A percentile compares a stretch with the other conserved stretches of the same genome.
Conservation (phyloP, 2,888 invertebrate genomes). For the Schizaphis graminum region DNA sequence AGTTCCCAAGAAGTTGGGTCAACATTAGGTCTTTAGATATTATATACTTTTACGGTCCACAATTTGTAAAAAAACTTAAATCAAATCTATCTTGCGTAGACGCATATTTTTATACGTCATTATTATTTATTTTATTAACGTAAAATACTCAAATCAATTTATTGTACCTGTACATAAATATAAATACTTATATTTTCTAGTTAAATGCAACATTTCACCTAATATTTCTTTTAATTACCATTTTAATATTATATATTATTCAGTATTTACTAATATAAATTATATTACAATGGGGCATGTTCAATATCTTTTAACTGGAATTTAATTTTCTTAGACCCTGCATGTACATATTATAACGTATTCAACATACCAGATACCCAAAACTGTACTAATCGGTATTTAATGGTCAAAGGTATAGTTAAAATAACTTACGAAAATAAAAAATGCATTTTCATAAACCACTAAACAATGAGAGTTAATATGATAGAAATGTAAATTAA, state of each 20-base stretch:
- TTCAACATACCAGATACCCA: neutral
- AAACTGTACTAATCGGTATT: neutral
- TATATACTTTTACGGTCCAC: neutral
- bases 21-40: neutral
- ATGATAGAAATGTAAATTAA: neutral
- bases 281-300: neutral
- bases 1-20: neutral
- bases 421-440: constrained; percentile 1
- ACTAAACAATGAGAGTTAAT: neutral
- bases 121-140: neutral
- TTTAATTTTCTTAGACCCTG: neutral
- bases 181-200: neutral
- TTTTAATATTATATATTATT: neutral
- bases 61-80: neutral
- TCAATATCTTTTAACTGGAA: neutral
- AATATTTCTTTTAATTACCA: neutral
- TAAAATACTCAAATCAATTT: neutral
- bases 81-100: neutral
- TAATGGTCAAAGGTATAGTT: neutral
- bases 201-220: neutral
- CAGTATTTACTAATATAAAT: neutral
- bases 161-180: neutral
- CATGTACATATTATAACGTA: neutral
- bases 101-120: neutral
- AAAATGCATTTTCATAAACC: neutral